Percentiles rank a stretch among this genome's conserved stretches.
These are phyloP conservation scores for Mycteria americana DNA, from an alignment of 2,797 vertebrate species.

Conservation along the genomic window DNA sequence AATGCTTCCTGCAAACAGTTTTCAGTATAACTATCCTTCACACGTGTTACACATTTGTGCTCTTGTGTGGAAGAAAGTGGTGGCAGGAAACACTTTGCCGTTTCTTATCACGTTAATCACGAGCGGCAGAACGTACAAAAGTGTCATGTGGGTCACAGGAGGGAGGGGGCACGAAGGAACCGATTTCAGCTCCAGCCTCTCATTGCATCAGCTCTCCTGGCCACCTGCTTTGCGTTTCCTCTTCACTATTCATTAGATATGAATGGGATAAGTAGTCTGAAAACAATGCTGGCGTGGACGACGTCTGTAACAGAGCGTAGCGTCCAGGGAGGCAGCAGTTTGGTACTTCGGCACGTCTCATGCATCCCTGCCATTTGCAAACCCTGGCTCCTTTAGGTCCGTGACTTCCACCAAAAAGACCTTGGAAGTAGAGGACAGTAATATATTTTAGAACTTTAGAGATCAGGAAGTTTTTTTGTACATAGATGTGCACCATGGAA, in stretches of 20 bases:
- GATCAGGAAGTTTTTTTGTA: conserved; percentile 50
- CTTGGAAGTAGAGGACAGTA: conserved; percentile 46
- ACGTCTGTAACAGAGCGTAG: background rate
- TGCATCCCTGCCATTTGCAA: background rate
- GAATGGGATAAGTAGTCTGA: background rate
- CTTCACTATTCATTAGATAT: background rate
- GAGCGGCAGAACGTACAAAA: background rate
- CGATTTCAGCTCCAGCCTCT: background rate
- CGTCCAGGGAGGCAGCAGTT: background rate
- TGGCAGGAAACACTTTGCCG: background rate
- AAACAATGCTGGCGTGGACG: background rate
- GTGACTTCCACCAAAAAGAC: conserved; percentile 14
- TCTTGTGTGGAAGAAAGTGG: background rate
- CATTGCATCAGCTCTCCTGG: background rate
- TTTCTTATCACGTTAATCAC: background rate
- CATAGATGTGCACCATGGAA: conserved; percentile 6
- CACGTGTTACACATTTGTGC: background rate
- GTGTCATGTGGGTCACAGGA: background rate
- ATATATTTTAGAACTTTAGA: conserved; percentile 50
- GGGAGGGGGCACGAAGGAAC: background rate
- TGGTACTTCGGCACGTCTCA: background rate
- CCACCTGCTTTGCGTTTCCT: background rate
- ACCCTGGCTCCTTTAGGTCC: background rate
- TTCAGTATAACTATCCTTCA: background rate
- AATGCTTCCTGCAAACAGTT: background rate